Conservation (phyloP, 92 coral and sea anemone species). For the Parazoanthus swiftii region DNA sequence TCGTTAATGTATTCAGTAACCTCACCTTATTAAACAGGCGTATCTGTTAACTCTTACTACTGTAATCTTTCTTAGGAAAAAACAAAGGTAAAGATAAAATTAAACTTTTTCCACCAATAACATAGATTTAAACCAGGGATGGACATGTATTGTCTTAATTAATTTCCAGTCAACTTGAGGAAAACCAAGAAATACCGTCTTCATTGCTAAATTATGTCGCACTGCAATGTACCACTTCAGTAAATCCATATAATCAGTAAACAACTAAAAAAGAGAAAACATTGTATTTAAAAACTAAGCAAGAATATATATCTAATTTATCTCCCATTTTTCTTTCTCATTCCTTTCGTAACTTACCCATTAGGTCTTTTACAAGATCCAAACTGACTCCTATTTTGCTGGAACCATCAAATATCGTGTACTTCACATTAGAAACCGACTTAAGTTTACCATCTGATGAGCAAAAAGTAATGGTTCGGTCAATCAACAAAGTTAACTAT, state of each 20-base stretch:
- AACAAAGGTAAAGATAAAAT: background rate
- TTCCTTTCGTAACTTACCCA: slow-evolving; percentile 52
- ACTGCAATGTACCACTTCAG: background rate
- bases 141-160: too few relatives aligned
- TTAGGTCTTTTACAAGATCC: slow-evolving; percentile 62
- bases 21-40: background rate
- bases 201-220: background rate
- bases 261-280: background rate
- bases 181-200: too few relatives aligned
- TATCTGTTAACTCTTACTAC: background rate
- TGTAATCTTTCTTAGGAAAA: background rate
- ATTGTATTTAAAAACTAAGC: background rate
- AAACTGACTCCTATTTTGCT: slow-evolving; percentile 57
- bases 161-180: too few relatives aligned
- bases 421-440: slow-evolving; percentile 67
- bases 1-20: too few relatives aligned
- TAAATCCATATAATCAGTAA: background rate
- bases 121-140: too few relatives aligned
- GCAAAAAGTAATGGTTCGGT: background rate
- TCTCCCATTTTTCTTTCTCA: background rate
- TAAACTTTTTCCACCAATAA: background rate
- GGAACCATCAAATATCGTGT: slow-evolving; percentile 65
- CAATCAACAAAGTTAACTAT: too few relatives aligned
- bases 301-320: background rate
- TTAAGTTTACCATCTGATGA: slow-evolving; percentile 62